These are phyloP conservation scores for Scytalopus superciliaris DNA, from an alignment of 2,113 vertebrate species.

Conservation along the genomic window DNA sequence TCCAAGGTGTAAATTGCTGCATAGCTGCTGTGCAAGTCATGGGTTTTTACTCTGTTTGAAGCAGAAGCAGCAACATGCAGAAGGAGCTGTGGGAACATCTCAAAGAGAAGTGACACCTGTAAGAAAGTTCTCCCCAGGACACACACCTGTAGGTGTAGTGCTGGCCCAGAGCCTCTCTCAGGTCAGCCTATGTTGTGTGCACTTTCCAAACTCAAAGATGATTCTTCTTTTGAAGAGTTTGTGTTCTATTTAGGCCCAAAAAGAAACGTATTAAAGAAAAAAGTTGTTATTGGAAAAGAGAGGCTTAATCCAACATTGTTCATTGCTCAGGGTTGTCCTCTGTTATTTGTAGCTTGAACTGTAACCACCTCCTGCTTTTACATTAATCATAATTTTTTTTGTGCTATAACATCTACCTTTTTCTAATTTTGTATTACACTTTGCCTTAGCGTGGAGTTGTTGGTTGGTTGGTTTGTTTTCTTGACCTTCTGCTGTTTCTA, in stretches of 20 bases:
- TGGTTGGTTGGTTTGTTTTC: neutral
- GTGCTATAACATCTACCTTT: neutral
- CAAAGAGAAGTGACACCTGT: fast-evolving
- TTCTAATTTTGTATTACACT: neutral
- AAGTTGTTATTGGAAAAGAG: neutral
- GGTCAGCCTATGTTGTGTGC: neutral
- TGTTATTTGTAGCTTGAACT: neutral
- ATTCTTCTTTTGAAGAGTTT: neutral
- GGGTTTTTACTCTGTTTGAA: neutral
- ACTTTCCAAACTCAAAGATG: neutral
- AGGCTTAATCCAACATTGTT: neutral
- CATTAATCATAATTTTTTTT: neutral
- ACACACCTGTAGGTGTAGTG: fast-evolving
- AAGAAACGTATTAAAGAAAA: neutral
- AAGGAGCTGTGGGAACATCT: neutral
- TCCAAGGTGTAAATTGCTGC: neutral
- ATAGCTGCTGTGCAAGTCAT: neutral
- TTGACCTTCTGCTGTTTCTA: neutral
- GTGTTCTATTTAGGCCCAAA: neutral
- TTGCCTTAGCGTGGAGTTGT: neutral
- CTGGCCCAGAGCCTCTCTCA: fast-evolving
- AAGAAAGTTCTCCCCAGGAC: fast-evolving
- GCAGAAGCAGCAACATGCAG: neutral
- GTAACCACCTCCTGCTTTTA: neutral
- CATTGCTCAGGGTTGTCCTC: neutral